Conservation (phyloP, 2,113 vertebrate species). For the Scomber scombrus region DNA sequence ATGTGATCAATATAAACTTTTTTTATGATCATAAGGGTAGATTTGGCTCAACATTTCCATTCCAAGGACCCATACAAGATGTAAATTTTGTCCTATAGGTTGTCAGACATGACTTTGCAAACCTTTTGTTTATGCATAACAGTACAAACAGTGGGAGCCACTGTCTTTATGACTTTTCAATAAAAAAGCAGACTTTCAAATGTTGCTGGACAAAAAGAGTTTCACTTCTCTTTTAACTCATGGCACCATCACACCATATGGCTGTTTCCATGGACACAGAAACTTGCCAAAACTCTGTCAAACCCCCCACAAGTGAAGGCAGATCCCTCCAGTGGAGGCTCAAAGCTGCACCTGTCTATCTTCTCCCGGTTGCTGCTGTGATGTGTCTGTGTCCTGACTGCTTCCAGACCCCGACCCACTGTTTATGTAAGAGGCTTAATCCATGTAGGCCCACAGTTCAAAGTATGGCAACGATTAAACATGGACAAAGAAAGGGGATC, state of each 20-base stretch:
- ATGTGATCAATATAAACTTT: background rate
- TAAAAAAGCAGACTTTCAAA: background rate
- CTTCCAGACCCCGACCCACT: background rate
- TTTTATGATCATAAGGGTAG: background rate
- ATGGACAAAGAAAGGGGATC: too few species aligned
- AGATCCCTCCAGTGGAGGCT: conserved; percentile 4
- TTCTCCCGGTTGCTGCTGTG: conserved; percentile 26
- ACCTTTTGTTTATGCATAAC: too few species aligned
- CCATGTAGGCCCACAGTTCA: too few species aligned
- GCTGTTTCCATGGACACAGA: background rate
- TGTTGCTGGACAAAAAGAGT: too few species aligned
- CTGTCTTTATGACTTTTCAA: background rate
- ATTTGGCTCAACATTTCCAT: background rate
- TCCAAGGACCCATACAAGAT: background rate
- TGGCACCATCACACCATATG: background rate
- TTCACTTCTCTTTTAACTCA: background rate
- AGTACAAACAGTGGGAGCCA: too few species aligned
- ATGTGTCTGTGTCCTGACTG: conserved; percentile 4
- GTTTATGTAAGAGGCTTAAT: conserved; percentile 11
- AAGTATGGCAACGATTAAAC: too few species aligned
- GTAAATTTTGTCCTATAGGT: too few species aligned
- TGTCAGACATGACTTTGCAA: background rate
- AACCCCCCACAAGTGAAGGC: background rate
- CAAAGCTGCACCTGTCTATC: conserved; percentile 44
- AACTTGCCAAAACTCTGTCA: conserved; percentile 17